Evolutionary conservation across 2,113 vertebrate species (phyloP), one percentile per base, ranked within the genome.

Genomic region (Butorides virescens): DNA sequence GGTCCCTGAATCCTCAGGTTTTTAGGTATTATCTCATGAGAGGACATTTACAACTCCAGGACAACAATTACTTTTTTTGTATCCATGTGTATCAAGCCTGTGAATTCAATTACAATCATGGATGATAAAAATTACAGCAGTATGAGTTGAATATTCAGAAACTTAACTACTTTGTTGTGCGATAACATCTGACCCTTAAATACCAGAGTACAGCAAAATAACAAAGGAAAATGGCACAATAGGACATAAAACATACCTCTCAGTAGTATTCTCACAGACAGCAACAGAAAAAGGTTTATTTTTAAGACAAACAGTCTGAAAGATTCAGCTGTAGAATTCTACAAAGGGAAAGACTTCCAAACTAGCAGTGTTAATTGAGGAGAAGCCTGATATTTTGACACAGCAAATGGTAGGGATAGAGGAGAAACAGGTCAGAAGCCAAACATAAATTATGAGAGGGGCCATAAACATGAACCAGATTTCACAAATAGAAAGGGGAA

Each of bases 401-500:
- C 13, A 88, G 55, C 63, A 90, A 97, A 95, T 84, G 68, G 76
- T 75, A 86, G 27, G 61, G 61, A 77, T 81, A 19, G n/a, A 93
- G 61, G 79, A 93, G 83, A 93, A 88, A 89, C 21, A 92, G 96
- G 96, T 95, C 96, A 97, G 86, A 96, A 94, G 92, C 26, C 82
- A 92, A 92, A 84, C 92, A 81, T 96, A 97, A 96, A 97, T 97
- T 96, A 89, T 84, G 30, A 94, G 55, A 86, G 68, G 7, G 56
- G 68, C 56, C 61, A 91, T 96, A 97, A 97, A 97, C 86, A 84
- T 65, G 92, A 96, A 75, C 86, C 90, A 96, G 88, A 58, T 96
- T 97, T 96, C 88, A 92, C 86, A 93, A 95, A 96, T 87, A 96
- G 86, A 94, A 96, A 94, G 79, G 92, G 90, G 83, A 37, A 96